Conservation (phyloP, 2,888 invertebrate genomes). For the Osmoderma eremita region DNA sequence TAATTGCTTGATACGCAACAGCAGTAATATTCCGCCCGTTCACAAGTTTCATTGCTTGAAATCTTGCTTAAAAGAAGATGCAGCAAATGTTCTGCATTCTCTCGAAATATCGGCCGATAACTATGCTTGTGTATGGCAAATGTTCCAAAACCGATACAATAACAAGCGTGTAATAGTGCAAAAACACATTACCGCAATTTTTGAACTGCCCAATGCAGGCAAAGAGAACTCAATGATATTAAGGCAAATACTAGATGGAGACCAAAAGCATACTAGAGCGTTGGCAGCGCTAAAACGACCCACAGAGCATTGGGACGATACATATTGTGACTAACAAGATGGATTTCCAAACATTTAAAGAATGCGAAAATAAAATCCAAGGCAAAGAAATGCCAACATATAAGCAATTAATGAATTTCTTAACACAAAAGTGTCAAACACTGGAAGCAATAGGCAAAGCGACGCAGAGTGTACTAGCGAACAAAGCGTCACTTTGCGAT, state of each 20-base stretch:
- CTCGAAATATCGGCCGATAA: no score
- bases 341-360: constrained; percentile 16
- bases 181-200: constrained; percentile 42
- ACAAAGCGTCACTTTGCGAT: no score
- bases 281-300: no score
- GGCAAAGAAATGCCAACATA: neutral
- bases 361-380: constrained; percentile 18
- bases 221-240: no score
- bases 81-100: no score
- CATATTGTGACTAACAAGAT: constrained; percentile 26
- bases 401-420: neutral
- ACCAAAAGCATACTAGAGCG: constrained; percentile 19
- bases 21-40: no score
- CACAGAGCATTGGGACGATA: constrained; percentile 34
- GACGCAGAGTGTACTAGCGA: no score
- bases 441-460: no score
- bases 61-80: no score
- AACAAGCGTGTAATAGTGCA: constrained; percentile 40
- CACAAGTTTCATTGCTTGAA: no score
- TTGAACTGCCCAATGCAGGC: constrained; percentile 27
- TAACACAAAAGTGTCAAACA: neutral
- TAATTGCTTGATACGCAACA: no score
- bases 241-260: neutral
- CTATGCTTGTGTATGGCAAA: no score
- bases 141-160: constrained; percentile 44